Evolutionary conservation across 2,113 vertebrate species (phyloP), one percentile per base, ranked within the genome.

Genomic region (Copsychus sechellarum): DNA sequence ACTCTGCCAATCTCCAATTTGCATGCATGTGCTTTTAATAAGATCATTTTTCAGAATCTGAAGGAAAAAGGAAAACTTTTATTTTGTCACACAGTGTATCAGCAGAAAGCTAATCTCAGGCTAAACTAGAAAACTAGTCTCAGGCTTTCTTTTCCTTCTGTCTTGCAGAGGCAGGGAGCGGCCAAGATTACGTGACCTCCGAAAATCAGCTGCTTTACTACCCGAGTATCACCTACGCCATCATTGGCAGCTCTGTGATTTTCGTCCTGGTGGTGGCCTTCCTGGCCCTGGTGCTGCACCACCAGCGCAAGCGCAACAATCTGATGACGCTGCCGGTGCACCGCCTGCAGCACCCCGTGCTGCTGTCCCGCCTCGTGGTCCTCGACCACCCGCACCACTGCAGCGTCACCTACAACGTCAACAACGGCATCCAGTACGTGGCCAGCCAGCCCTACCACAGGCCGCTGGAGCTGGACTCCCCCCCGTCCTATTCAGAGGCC

Each of bases 161-260:
- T 57, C 22, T 86, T 95, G 11, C 98, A 99, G 99, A 99, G 79
- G 89, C 97, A 6, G 98, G 98, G 90, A 99, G 99, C 0, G 98
- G 98, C 36, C 99, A 99, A 86, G 98, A 99, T 93, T 99, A 99
- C 6, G 99, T 99, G 94, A 99, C 99, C 2, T 98, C 99, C 0
- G 99, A 99, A 94, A 99, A 98, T 53, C 98, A 99, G 72, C 98
- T 99, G 15, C 98, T 98, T 7, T 99, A 99, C 96, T 99, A 99
- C 90, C 99, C 99, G 29, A 99, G 99, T 57, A 99, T 99, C 84
- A 99, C 99, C 18, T 99, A 99, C 2, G 99, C 99, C 7, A 99
- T 99, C 96, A 99, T 99, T 1, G 99, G 99, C 86, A 99, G 99
- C 85, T 99, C 99, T 0, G 98, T 99, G 92, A 99, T 99, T 96